Percentiles rank a stretch among this genome's conserved stretches.
These are phyloP conservation scores for Pardalotus punctatus DNA, from an alignment of 2,113 vertebrate genomes.

Conservation along the genomic window DNA sequence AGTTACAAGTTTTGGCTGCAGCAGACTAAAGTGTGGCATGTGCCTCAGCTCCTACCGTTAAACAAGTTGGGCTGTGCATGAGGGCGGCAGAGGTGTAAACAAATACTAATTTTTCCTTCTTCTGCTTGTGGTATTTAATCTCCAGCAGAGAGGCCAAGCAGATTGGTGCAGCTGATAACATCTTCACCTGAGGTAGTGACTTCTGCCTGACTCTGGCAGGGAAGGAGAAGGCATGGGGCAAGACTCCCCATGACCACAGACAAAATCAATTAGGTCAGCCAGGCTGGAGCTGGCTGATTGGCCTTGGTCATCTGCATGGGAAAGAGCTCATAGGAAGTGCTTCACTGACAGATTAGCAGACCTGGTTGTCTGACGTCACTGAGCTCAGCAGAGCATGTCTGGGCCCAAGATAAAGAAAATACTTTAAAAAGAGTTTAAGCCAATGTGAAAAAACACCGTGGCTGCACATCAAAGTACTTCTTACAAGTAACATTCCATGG, in stretches of 20 bases:
- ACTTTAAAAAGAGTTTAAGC: not conserved
- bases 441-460: not conserved
- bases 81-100: not conserved
- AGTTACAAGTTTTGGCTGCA: not conserved
- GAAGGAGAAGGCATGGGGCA: not conserved
- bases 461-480: not conserved
- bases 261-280: not conserved
- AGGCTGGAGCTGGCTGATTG: not conserved
- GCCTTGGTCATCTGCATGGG: rapidly evolving
- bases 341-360: not conserved
- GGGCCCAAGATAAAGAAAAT: not conserved
- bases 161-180: not conserved
- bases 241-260: not conserved
- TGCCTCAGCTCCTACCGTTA: not conserved
- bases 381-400: not conserved
- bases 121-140: not conserved
- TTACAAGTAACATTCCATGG: not conserved
- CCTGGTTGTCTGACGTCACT: not conserved
- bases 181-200: not conserved
- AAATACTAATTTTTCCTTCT: not conserved
- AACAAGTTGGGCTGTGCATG: not conserved
- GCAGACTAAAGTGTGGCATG: not conserved
- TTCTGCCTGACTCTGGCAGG: not conserved
- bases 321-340: not conserved
- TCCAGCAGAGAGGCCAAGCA: not conserved